These are phyloP conservation scores for Plebejus argus DNA, from an alignment of 2,888 invertebrate genomes.

Conservation along the genomic window DNA sequence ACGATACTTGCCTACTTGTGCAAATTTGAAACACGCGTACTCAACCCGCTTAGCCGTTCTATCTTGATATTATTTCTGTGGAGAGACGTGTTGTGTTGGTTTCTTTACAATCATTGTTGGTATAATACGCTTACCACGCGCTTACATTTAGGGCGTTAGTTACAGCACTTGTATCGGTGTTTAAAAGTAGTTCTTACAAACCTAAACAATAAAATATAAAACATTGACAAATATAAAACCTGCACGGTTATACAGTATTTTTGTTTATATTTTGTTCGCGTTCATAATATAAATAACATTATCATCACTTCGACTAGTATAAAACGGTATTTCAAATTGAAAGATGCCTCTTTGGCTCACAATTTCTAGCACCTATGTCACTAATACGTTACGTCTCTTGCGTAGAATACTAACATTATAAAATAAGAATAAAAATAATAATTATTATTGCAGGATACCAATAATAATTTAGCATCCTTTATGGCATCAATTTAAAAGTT, in stretches of 20 bases:
- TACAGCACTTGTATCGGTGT: background rate
- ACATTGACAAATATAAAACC: background rate
- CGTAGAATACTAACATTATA: conserved; percentile 9
- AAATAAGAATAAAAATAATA: conserved; percentile 5
- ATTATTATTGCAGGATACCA: background rate
- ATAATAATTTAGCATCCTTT: background rate
- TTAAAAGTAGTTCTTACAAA: background rate
- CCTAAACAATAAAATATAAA: background rate
- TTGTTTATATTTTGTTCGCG: background rate
- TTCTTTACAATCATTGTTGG: too few relatives aligned
- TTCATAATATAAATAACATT: background rate
- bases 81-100: too few relatives aligned
- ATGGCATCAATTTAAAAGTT: background rate
- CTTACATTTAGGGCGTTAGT: too few relatives aligned
- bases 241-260: background rate
- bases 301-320: conserved; percentile 14
- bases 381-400: background rate
- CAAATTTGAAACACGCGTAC: too few relatives aligned
- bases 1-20: too few relatives aligned
- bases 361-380: conserved; percentile 21
- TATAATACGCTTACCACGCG: too few relatives aligned
- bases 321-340: conserved; percentile 10
- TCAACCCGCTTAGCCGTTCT: too few relatives aligned
- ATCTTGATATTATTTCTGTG: too few relatives aligned
- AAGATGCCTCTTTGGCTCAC: conserved; percentile 22